Base-by-base conservation (phyloP, 2,797 vertebrate species). In the Pangasius mekongensis region DNA sequence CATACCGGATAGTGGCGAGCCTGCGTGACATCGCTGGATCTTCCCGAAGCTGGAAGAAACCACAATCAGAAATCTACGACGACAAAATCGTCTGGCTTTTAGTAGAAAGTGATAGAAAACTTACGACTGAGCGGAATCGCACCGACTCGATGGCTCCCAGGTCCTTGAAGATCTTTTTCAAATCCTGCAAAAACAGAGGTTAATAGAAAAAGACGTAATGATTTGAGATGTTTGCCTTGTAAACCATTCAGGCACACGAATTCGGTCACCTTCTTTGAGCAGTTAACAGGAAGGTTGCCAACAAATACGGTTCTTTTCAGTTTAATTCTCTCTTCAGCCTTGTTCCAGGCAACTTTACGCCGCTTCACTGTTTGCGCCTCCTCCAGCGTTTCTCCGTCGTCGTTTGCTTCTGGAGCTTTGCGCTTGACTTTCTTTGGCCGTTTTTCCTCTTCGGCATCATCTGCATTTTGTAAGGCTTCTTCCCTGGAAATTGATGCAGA, bases 81-180 rank as follows among this genome's bases (percentile, higher is more conserved):
- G 0, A 85, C 13, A 66, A 8, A 74, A 54, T 0, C 1, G 7
- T 5, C 1, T 36, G 7, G 10, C 16, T 33, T 69, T 69, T 69
- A 52, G 47, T 27, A 54, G 83, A 3, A 81, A n/a, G 71, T 8
- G 43, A 60, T 0, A 20, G 5, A 69, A 85, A 76, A 93, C 95
- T 47, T 97, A 99, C 98, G 96, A 99, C 91, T 74, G 97, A 99
- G 88, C 98, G 97, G 87, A 99, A 99, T 13, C 98, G 96, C 87
- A 98, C 90, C 14, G 98, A 97, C 93, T 99, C 96, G 84, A 99
- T 97, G 84, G 91, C 78, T 89, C 98, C 98, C 82, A 96, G 94
- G 7, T 95, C 96, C 92, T 92, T 97, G 93, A 99, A 99, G 91
- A 98, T 91, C 8, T 92, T 92, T 78, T 94, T 95, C 93, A 99